phyloP scores from a whole-genome alignment of 2,888 invertebrate genomes.

The Caenorhabditis zanzibari region DNA sequence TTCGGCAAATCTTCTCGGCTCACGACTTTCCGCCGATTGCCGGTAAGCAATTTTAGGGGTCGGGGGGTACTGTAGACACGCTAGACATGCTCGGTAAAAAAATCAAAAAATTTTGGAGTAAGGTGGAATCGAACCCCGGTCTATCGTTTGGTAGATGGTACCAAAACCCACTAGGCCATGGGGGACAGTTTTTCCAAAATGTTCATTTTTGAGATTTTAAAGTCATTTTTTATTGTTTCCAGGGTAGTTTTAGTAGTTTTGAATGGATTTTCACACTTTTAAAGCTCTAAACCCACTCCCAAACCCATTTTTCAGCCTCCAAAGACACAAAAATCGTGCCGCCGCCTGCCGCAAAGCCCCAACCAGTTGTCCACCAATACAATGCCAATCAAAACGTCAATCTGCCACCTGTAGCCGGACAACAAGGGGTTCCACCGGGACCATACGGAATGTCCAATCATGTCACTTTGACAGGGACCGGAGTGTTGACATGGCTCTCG shows the following conservation, averaged over 20 bases:
- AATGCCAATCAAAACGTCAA: too few species aligned
- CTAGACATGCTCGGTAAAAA: too few species aligned
- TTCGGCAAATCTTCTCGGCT: conserved; percentile 88
- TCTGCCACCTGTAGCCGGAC: not conserved
- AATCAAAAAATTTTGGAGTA: not conserved
- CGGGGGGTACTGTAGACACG: too few species aligned
- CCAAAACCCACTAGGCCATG: not conserved
- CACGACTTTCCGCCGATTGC: conserved; percentile 99
- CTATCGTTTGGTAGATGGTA: too few species aligned
- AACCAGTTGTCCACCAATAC: too few species aligned
- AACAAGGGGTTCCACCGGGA: not conserved
- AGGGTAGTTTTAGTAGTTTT: too few species aligned
- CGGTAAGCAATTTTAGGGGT: conserved; percentile 90
- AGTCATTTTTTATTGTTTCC: not conserved
- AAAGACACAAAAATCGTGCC: too few species aligned
- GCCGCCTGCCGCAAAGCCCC: too few species aligned
- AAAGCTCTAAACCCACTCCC: too few species aligned
- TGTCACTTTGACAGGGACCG: not conserved
- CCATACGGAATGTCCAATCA: not conserved
- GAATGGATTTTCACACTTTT: too few species aligned
- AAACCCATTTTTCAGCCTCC: too few species aligned
- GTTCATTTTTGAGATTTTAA: not conserved
- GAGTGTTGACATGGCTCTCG: conserved; percentile 5
- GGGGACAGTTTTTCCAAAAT: not conserved
- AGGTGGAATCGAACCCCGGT: too few species aligned